Conservation (phyloP, 1,140 invertebrate species). For the Myzus persicae region DNA sequence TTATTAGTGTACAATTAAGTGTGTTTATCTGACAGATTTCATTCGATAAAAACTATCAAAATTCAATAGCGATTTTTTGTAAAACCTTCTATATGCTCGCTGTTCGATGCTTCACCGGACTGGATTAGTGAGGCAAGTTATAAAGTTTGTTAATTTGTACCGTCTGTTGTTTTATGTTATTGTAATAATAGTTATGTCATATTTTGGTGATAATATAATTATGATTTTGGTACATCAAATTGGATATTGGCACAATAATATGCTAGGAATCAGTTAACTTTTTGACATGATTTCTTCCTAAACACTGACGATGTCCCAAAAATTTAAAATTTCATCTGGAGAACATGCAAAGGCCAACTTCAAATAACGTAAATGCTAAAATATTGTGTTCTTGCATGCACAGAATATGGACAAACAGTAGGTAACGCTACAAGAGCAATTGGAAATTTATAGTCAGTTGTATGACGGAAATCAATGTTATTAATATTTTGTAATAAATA, state of each 20-base stretch:
- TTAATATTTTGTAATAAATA: neutral
- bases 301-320: neutral
- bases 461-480: neutral
- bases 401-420: too few relatives aligned
- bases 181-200: neutral
- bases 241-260: neutral
- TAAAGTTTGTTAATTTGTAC: too few relatives aligned
- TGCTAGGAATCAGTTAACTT: neutral
- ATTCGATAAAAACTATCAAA: neutral
- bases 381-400: neutral
- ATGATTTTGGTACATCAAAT: constrained; percentile 2
- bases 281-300: neutral
- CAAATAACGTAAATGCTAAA: neutral
- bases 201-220: neutral
- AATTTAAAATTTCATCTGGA: neutral
- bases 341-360: neutral
- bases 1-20: neutral
- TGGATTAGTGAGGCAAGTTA: neutral
- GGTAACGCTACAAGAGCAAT: neutral
- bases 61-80: neutral
- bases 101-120: neutral
- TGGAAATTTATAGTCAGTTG: neutral
- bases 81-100: neutral
- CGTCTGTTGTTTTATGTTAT: neutral
- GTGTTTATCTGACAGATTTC: neutral